Evolutionary conservation across 2,888 invertebrate species (phyloP), one percentile per base, ranked within the genome.

Genomic region (Rhodophaea formosa): DNA sequence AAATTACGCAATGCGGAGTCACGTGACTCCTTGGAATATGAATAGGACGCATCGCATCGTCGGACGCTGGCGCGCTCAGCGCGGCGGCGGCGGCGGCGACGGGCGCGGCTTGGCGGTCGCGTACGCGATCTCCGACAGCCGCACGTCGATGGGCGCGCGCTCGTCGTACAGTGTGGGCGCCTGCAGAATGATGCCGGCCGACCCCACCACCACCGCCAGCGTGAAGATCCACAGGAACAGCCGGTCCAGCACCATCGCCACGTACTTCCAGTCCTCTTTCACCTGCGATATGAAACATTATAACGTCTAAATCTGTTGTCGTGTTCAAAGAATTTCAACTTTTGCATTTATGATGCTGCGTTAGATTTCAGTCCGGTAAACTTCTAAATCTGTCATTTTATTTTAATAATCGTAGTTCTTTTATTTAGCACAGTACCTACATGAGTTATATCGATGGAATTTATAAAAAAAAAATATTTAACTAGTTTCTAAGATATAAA

Each of bases 181-280:
- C 91, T 98, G 97, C 69, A 98, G 93, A 78, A 98, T 98, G 81
- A 98, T 98, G 56, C 97, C 97, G 35, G 97, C 97, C 58, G 97
- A 98, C 45, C 98, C 98, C 67, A 98, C 96, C 66, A 98, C 93
- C 76, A 98, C 98, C 56, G 98, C 98, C 80, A 98, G 93, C 71
- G 98, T 97, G 92, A 99, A 99, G 85, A 99, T 97, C 96, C 98
- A 98, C 75, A 99, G 94, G 92, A 99, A 99, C 77, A 99, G 93
- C 65, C 99, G 94, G 90, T 99, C 99, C 82, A 99, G 93, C 68
- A 99, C 98, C 97, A 98, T 98, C 65, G 98, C 98, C 71, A 99
- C 98, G 90, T 97, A 99, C 88, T 99, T 99, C 99, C 99, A 99
- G 92, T 99, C 98, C 92, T 98, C 98, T 90, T 97, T 97, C 70